Conservation (phyloP, 2,113 vertebrate genomes). For the Mobula hypostoma region DNA sequence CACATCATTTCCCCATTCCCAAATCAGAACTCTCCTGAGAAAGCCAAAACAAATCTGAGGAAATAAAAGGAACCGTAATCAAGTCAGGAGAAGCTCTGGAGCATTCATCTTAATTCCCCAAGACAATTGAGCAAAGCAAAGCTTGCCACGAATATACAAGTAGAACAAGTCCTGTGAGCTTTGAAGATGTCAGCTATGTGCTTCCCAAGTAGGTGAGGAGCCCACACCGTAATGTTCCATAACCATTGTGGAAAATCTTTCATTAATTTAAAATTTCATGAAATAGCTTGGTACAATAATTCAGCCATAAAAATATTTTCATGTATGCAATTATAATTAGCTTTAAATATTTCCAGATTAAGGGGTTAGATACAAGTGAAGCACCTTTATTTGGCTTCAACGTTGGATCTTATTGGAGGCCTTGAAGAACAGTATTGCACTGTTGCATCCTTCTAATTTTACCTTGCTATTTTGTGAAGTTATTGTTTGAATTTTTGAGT, state of each 20-base stretch:
- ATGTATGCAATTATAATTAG: neutral
- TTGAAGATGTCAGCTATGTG: neutral
- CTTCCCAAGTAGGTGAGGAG: neutral
- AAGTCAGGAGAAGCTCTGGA: neutral
- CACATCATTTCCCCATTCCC: neutral
- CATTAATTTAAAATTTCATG: neutral
- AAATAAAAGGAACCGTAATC: neutral
- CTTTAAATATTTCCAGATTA: neutral
- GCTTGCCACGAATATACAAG: neutral
- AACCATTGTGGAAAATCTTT: neutral
- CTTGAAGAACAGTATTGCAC: neutral
- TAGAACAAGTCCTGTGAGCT: neutral
- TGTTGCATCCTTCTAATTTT: neutral
- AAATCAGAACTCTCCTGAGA: neutral
- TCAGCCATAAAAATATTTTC: neutral
- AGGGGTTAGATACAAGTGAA: neutral
- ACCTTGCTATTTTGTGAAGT: neutral
- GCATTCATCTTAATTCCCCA: neutral
- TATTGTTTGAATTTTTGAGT: too few species aligned
- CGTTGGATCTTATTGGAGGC: neutral
- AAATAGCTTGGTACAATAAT: neutral
- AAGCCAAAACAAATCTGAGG: neutral
- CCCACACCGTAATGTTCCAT: neutral
- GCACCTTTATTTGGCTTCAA: neutral
- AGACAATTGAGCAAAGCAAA: conserved; percentile 7